phyloP scores from a whole-genome alignment of 92 coral and sea anemone genomes.

The Phenganax marumi region DNA sequence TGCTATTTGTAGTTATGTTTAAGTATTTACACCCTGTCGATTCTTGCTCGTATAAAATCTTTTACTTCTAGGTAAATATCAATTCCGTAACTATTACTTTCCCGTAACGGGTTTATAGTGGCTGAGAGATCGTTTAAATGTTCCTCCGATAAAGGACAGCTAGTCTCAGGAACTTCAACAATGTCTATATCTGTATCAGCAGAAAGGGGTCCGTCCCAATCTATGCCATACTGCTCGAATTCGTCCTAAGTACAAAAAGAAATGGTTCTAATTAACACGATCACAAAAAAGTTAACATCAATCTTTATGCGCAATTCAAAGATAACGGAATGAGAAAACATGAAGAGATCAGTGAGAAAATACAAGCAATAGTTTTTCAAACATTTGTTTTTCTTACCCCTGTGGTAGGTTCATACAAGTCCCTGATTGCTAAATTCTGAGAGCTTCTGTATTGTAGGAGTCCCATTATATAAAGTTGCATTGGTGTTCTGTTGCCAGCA shows the following conservation, averaged over 20 bases:
- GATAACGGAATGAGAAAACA: not conserved
- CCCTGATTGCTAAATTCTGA: conserved; percentile 44
- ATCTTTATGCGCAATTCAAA: not conserved
- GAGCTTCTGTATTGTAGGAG: conserved; percentile 51
- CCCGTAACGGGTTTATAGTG: conserved; percentile 43
- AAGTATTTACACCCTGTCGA: not conserved
- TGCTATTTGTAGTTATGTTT: not conserved
- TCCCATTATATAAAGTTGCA: conserved; percentile 58
- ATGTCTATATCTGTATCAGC: conserved; percentile 8
- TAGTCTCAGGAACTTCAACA: conserved; percentile 49
- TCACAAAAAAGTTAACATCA: not conserved
- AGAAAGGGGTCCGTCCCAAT: conserved; percentile 54
- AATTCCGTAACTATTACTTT: conserved; percentile 48
- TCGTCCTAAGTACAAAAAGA: conserved; percentile 39
- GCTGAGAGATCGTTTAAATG: conserved; percentile 33
- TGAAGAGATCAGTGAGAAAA: not conserved
- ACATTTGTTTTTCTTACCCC: not conserved
- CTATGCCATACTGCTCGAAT: conserved; percentile 46
- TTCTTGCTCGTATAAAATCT: conserved; percentile 21
- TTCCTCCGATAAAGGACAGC: conserved; percentile 13
- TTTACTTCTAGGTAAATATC: conserved; percentile 42
- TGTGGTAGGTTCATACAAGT: conserved; percentile 46
- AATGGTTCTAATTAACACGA: too few species aligned
- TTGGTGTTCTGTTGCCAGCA: conserved; percentile 18
- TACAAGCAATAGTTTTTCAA: not conserved